Base-by-base conservation (phyloP, 1,140 invertebrate genomes). In the Drosophila nigromelanica region DNA sequence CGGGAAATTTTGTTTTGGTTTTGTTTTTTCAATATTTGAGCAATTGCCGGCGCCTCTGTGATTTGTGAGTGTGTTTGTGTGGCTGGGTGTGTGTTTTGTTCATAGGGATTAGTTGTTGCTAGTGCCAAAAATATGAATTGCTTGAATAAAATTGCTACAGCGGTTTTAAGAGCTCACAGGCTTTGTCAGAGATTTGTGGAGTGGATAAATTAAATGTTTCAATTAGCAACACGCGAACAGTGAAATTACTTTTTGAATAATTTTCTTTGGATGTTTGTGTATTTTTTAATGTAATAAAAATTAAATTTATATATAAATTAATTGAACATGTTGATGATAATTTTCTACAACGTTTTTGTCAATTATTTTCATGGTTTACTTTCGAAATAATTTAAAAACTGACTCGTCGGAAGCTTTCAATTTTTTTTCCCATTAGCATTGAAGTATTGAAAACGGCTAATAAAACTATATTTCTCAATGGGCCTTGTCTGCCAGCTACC, bases 71-170 rank as follows among this genome's bases (percentile, higher is more conserved):
- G 43, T 24, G 11, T 24, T 15, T 50, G 35, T 50, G 51, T 52
- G 11, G 51, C 14, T 67, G 59, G 51, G 18, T 50, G 47, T 39
- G 50, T 59, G 42, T 48, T 59, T 60, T 73, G 64, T 68, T 68
- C 52, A 54, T 55, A 54, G 73, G 73, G 76, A 78, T 78, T 78
- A 78, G 76, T 78, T 73, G 67, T 54, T 27, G 69, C 51, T 48
- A 73, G 73, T 76, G 76, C 40, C 73, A 78, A 78, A 27, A 78
- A 78, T 78, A 76, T 78, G 73, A 78, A 72, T 78, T 78, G 73
- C 56, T 78, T 58, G 61, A 14, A 78, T 66, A 76, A 76, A 78
- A 73, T 78, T 67, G 62, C 48, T 33, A 37, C 43, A 64, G 55
- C 39, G 56, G 14, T 67, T 24, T 52, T 54, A 47, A 63, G 76